Percentiles rank a stretch among this genome's conserved stretches.
phyloP scores from a whole-genome alignment of 1,140 invertebrate species.

The Drosophila fuyamai region DNA sequence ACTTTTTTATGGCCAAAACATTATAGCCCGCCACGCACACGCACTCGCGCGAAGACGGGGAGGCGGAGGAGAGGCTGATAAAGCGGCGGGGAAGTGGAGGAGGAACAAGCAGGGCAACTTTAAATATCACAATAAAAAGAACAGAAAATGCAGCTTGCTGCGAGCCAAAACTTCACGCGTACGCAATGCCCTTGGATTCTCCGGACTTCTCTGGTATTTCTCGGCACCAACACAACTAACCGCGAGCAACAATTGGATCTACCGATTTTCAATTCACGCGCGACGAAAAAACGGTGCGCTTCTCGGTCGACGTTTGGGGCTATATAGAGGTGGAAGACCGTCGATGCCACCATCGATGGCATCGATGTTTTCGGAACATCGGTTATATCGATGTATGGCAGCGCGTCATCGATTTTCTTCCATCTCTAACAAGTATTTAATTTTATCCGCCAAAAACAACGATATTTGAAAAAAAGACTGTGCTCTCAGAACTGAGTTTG shows the following conservation, averaged over 20 bases:
- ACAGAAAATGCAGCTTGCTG: slow-evolving; percentile 26
- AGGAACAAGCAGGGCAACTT: slow-evolving; percentile 33
- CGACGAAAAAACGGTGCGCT: slow-evolving; percentile 30
- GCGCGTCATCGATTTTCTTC: too few relatives aligned
- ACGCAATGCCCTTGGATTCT: slow-evolving; percentile 4
- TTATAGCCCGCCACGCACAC: slow-evolving; percentile 45
- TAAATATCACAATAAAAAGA: slow-evolving; percentile 10
- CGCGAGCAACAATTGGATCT: slow-evolving; percentile 38
- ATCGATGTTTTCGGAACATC: too few relatives aligned
- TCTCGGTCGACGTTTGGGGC: slow-evolving; percentile 9
- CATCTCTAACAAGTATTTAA: too few relatives aligned
- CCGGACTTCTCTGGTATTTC: neutral
- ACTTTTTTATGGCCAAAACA: slow-evolving; percentile 38
- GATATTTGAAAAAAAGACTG: too few relatives aligned
- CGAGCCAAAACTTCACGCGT: slow-evolving; percentile 24
- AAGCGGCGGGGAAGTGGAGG: neutral
- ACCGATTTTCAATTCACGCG: slow-evolving; percentile 47
- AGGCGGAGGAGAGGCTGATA: slow-evolving; percentile 12
- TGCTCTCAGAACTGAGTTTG: too few relatives aligned
- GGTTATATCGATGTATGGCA: too few relatives aligned
- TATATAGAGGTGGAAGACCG: too few relatives aligned
- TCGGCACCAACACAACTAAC: neutral
- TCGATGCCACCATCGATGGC: too few relatives aligned
- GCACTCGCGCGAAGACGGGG: slow-evolving; percentile 38
- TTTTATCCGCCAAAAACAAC: too few relatives aligned